These are phyloP conservation scores for Parotia lawesii DNA, from an alignment of 2,113 vertebrate species.

Conservation along the genomic window DNA sequence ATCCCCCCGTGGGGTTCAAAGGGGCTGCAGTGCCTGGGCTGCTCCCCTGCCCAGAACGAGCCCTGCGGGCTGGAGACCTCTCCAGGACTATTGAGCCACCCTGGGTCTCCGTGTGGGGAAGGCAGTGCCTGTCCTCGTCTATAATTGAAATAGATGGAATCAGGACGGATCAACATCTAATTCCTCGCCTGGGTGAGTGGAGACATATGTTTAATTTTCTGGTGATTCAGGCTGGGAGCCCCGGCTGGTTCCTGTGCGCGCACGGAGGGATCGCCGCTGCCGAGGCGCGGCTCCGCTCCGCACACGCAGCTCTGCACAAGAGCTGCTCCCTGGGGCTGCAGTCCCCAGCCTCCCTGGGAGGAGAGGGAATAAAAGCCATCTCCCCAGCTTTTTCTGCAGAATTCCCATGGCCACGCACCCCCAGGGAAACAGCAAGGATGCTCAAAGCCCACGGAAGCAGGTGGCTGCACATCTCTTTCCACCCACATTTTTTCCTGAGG, in stretches of 20 bases:
- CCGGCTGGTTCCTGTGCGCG: not conserved
- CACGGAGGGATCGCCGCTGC: not conserved
- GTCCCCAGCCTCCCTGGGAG: accelerated
- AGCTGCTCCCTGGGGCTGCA: not conserved
- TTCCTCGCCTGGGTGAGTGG: conserved; percentile 35
- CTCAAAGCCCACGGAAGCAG: not conserved
- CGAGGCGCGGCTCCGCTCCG: not conserved
- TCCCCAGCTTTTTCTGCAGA: not conserved
- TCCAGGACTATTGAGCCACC: not conserved
- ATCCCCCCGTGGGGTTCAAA: accelerated
- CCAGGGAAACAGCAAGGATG: not conserved
- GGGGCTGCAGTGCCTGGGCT: not conserved
- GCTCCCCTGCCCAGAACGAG: not conserved
- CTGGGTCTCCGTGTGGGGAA: accelerated
- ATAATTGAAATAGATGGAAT: conserved; percentile 14
- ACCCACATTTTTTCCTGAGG: not conserved
- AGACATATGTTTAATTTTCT: conserved; percentile 53
- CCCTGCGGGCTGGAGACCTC: not conserved
- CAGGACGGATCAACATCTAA: not conserved
- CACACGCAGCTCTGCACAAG: not conserved
- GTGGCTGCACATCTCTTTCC: not conserved
- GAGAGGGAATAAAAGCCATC: not conserved
- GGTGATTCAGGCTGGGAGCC: conserved; percentile 36
- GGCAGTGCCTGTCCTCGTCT: not conserved
- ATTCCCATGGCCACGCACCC: accelerated